Evolutionary conservation across 2,888 invertebrate species (phyloP), one percentile per base, ranked within the genome.

Genomic region (Salpingus planirostris): DNA sequence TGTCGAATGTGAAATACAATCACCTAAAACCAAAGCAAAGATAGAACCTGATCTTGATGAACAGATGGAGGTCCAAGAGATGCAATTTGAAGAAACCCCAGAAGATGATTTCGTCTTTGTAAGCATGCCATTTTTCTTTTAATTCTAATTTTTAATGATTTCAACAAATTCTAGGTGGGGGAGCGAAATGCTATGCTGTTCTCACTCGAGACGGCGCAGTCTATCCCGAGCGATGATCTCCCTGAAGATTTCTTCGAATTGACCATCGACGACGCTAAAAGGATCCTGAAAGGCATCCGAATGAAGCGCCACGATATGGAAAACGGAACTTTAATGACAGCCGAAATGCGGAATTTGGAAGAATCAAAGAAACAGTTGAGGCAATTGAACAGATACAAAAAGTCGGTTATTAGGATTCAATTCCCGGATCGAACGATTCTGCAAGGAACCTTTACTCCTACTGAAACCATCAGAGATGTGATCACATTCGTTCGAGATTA

Each of bases 171-270:
- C 46, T 54, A 86, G 84, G 59, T 82, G 52, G 83, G 85, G 25
- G 72, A 74, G 34, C 74, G 84, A 42, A 80, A 81, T 59, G 87
- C 88, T 2, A 67, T 89, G 44, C 66, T 80, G 12, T 90, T 83
- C 58, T 77, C 76, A 38, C 56, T 73, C 28, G 71, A 72, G 54
- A 65, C 68, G n/a, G 67, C 74, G 14, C 74, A 75, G 53, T 72
- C 76, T 21, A 68, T 74, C 34, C 71, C 73, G 15, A 73, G 78
- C 43, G 80, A 82, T 29, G 85, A 89, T 33, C 63, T 83, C 21
- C 81, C 85, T 1, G 91, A 93, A 62, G 84, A 85, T 28, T 95
- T 93, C 62, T 95, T 85, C 60, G 86, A 91, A 40, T 64, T 92
- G 23, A 87, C 87, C 1, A 71, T 87, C 24, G 76, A 80, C 34